Evolutionary conservation across 1,140 invertebrate genomes (phyloP), one percentile per base, ranked within the genome.

Genomic region (Aricia agestis): DNA sequence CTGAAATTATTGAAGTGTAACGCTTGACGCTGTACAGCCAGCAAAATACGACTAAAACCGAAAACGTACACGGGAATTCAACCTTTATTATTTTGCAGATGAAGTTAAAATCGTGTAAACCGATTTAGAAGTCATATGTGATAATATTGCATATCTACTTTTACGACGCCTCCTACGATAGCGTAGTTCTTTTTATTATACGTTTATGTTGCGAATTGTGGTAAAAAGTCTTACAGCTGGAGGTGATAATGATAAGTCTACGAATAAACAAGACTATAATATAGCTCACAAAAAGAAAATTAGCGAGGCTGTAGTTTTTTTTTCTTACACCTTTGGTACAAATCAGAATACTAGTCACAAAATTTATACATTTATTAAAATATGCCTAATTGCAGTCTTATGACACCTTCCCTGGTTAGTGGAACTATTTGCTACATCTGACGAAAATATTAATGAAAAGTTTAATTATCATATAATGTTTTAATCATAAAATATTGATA

Each of bases 131-230:
- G 57, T 65, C 61, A 41, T 18, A 5, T 11, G 42, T 72, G 74
- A 72, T 72, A 69, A 63, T 63, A 72, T 73, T 75, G 76, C 83
- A 85, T 79, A 86, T 89, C 82, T 87, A 87, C 87, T 84, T 89
- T 88, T 87, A 89, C 80, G 87, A 85, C 70, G 69, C 72, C 71
- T 74, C 75, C 72, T 74, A 73, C 75, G 73, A 79, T 78, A 74
- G 70, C 69, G 70, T 71, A 76, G 82, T 77, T 74, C 81, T 78
- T 78, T 63, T 63, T n/a, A 63, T n/a, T 63, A 19, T 25, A 63
- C 59, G 86, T 89, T 89, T 89, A 89, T 82, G 76, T 72, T 75
- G 72, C 73, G 78, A 79, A 84, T 84, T 82, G 81, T 81, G 77
- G 74, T 74, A 77, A 77, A 81, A 85, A 84, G 76, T 74, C 75